Base-by-base conservation (phyloP, 2,797 vertebrate genomes). In the Serranus cabrilla region DNA sequence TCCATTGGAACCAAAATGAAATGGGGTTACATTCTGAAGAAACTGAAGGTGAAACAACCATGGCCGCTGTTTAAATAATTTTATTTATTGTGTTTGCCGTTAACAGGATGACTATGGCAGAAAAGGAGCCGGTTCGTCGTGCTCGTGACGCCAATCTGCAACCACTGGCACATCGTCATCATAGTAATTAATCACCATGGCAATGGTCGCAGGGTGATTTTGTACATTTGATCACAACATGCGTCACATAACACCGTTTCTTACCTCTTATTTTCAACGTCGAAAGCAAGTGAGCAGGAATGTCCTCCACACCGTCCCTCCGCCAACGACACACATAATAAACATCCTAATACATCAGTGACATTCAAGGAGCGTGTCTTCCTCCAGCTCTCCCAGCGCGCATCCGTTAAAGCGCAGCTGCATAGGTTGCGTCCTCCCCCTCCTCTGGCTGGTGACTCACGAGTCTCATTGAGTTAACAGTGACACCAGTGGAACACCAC, bases 361-460 rank as follows among this genome's bases (percentile, higher is more conserved):
- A 60, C 54, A 31, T 47, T 61, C 7, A 65, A 1, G 14, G 11
- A 25, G 23, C 55, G 10, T 18, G 18, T 31, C 54, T 21, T 59
- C 70, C 63, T 63, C 63, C 51, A 16, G 51, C 34, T 47, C 17
- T 78, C 69, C 66, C 78, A 68, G 61, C 80, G 85, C 67, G 75
- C 73, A 77, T 11, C n/a, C 0, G n/a, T n/a, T 1, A 2, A 12
- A 13, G 65, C 67, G 71, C 83, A 85, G 79, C 78, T 73, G 66
- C 84, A 68, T 40, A 21, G 57, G 54, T 59, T 18, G 2, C 59
- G 58, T 64, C 73, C 21, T 21, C 21, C 61, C 76, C 69, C 71
- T 68, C 76, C 74, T 71, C 74, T 40, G 2, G 58, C 71, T 70
- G 72, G 71, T 84, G 85, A 85, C 80, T 83, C 78, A 76, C 47